These are phyloP conservation scores for Passer montanus DNA, from an alignment of 2,113 vertebrate genomes.

Conservation along the genomic window DNA sequence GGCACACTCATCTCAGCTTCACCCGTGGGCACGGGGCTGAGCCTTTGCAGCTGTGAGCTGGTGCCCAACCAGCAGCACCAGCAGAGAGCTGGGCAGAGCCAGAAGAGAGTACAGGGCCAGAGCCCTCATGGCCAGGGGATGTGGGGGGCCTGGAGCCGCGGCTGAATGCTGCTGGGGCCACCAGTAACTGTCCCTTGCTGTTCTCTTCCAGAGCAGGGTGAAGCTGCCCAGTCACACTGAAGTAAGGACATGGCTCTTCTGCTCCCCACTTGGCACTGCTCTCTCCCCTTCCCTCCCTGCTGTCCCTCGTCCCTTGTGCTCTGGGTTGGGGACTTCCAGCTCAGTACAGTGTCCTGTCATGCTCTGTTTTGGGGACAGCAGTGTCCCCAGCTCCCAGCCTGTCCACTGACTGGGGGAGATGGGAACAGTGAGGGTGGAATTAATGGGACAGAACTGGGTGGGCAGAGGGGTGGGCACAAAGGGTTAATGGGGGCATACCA, in stretches of 20 bases:
- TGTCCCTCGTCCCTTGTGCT: slow-evolving; percentile 37
- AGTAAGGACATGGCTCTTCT: slow-evolving; percentile 77
- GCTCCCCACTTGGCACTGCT: slow-evolving; percentile 69
- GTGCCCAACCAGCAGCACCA: background rate
- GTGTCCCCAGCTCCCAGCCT: background rate
- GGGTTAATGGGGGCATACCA: background rate
- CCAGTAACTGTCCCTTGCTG: slow-evolving; percentile 70
- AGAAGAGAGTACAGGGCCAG: background rate
- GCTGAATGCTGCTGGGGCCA: background rate
- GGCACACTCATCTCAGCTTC: background rate
- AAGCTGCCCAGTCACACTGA: slow-evolving; percentile 83
- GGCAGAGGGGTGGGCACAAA: background rate
- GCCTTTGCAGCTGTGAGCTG: background rate
- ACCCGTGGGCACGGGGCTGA: accelerated
- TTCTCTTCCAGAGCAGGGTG: slow-evolving; percentile 85
- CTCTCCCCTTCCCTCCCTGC: slow-evolving; percentile 33
- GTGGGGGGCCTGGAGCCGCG: background rate
- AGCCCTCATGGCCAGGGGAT: background rate
- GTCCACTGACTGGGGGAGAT: background rate
- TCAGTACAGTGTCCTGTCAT: background rate
- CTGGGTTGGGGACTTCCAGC: background rate
- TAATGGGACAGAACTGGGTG: background rate
- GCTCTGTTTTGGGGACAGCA: background rate
- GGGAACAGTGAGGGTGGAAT: background rate
- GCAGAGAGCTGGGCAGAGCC: background rate